Conservation (phyloP, 2,113 vertebrate species). For the Microcebus jonahi region DNA sequence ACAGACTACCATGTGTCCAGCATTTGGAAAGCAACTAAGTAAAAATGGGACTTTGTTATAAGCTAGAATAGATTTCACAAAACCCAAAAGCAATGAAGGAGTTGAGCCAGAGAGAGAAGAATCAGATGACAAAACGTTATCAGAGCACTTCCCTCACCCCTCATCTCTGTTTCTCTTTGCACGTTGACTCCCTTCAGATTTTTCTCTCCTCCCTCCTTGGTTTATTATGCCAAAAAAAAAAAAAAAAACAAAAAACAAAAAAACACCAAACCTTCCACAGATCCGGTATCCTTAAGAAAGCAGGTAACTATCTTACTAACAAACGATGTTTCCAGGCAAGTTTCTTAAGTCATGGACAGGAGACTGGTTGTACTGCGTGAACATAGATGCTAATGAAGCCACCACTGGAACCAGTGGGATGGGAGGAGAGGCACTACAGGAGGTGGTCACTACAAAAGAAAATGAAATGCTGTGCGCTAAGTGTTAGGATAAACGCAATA, state of each 20-base stretch:
- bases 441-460: neutral
- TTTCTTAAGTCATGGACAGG: neutral
- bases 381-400: neutral
- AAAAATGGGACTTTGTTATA: neutral
- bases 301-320: neutral
- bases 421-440: accelerated
- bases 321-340: neutral
- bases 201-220: neutral
- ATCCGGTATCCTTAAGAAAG: neutral
- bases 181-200: neutral
- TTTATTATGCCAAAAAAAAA: neutral
- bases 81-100: neutral
- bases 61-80: neutral
- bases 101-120: neutral
- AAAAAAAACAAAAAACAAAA: neutral
- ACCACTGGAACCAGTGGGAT: no score
- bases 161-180: neutral
- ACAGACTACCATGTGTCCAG: neutral
- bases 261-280: neutral
- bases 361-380: neutral
- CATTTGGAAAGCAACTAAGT: neutral
- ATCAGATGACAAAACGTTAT: neutral
- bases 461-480: neutral
- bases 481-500: neutral
- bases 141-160: neutral